phyloP scores from a whole-genome alignment of 1,140 invertebrate species.

The Caenorhabditis brenneri region DNA sequence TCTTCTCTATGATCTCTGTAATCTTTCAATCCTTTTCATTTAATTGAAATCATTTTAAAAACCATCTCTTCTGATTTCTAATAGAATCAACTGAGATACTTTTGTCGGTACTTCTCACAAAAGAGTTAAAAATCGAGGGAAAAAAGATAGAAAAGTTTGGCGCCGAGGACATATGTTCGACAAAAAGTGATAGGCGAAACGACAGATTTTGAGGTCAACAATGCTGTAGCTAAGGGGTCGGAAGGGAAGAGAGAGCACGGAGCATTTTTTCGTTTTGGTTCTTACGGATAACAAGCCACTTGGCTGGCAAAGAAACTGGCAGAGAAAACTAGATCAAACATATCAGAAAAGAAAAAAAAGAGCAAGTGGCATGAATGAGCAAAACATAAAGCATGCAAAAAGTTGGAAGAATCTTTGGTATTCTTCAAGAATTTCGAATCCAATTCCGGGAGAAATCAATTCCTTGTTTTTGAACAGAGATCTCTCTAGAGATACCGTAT shows the following conservation, averaged over 20 bases:
- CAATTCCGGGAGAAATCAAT: too few species aligned
- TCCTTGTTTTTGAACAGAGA: too few species aligned
- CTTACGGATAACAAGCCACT: constrained; percentile 28
- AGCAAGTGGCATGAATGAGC: not conserved
- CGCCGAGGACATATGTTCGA: constrained; percentile 21
- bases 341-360: not conserved
- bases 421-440: too few species aligned
- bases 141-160: not conserved
- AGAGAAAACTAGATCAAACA: constrained; percentile 31
- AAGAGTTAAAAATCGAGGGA: not conserved
- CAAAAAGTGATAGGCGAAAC: constrained; percentile 28
- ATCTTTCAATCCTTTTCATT: not conserved
- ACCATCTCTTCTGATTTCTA: not conserved
- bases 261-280: constrained; percentile 20
- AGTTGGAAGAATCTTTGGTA: not conserved
- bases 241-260: not conserved
- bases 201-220: constrained; percentile 29
- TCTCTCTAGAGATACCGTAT: too few species aligned
- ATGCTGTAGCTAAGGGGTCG: not conserved
- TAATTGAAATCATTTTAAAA: not conserved
- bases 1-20: not conserved
- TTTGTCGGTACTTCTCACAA: not conserved
- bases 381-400: constrained; percentile 7
- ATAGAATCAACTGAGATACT: too few species aligned
- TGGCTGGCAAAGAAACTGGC: constrained; percentile 8